Base-by-base conservation (phyloP, 2,888 invertebrate species). In the Liposcelis brunnea region DNA sequence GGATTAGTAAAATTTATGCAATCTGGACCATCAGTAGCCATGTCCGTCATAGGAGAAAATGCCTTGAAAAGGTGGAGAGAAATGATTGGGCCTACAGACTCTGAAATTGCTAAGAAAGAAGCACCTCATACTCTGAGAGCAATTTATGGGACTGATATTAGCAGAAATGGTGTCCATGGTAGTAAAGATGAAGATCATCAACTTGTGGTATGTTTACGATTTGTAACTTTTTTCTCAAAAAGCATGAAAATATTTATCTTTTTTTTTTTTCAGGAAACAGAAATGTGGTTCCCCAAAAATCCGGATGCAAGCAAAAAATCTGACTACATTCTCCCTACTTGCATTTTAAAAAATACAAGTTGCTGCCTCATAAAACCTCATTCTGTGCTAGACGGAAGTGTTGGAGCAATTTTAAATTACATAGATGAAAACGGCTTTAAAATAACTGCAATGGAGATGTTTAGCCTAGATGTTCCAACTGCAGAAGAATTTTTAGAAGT, bases 401-500 rank as follows among this genome's bases (percentile, higher is more conserved):
- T 60, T 37, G 90, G 89, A 0, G 64, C 70, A 45, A 80, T 89
- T 2, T 64, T 91, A 15, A 68, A 71, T 45, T 72, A 72, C 26
- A 86, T 93, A 42, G 71, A 74, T 48, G 75, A 78, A n/a, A 74
- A 75, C 46, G 79, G 80, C 1, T 93, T 83, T 56, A 68, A 72
- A 38, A 74, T 94, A 36, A 77, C 80, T 0, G 87, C 84, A 0
- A 66, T 91, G 49, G 78, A 82, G 61, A 79, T 85, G 74, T 74
- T 81, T 53, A 68, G 77, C 49, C 68, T 94, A 54, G 84, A 82
- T 54, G 76, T 77, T 49, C 72, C 78, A 1, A 84, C 89, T 60
- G 86, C 87, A 4, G 84, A 86, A 54, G 90, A 93, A 60, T 93
- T 93, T 64, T 77, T 82, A 57, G 91, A 93, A 65, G 81, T 93